Percentiles rank a stretch among this genome's conserved stretches.
Conservation (phyloP, 2,797 vertebrate genomes). For the Forpus xanthops region DNA sequence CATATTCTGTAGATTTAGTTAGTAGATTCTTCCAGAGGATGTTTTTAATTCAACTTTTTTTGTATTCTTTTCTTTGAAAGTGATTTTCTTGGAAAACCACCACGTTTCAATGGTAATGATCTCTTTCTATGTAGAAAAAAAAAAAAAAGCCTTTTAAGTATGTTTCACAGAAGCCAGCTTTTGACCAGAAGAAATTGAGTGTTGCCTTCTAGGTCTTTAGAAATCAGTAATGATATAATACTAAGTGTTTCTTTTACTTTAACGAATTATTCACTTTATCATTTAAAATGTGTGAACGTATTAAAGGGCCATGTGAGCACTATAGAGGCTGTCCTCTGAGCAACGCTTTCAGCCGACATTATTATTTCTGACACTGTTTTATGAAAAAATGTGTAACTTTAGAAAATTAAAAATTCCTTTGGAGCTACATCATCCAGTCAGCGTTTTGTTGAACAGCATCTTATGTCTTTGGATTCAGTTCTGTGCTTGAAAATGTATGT, state of each 20-base stretch:
- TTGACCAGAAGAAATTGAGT: background rate
- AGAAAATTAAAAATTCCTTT: background rate
- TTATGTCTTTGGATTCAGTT: background rate
- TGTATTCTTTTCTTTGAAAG: background rate
- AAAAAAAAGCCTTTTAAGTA: background rate
- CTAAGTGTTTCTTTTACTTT: background rate
- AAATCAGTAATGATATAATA: background rate
- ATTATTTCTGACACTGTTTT: background rate
- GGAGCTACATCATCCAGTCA: background rate
- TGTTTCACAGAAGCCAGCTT: background rate
- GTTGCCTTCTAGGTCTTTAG: background rate
- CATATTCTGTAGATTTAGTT: background rate
- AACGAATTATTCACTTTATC: background rate
- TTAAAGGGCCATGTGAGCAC: background rate
- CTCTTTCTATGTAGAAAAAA: background rate
- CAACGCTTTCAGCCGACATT: background rate
- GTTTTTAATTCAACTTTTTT: background rate
- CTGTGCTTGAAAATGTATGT: background rate
- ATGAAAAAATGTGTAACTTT: background rate
- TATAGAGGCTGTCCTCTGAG: background rate
- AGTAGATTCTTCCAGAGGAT: background rate
- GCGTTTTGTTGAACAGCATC: background rate
- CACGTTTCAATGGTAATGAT: background rate
- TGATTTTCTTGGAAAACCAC: background rate
- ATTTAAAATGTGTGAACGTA: background rate